These are phyloP conservation scores for Matsumurasca onukii DNA, from an alignment of 1,140 invertebrate species.

Conservation along the genomic window DNA sequence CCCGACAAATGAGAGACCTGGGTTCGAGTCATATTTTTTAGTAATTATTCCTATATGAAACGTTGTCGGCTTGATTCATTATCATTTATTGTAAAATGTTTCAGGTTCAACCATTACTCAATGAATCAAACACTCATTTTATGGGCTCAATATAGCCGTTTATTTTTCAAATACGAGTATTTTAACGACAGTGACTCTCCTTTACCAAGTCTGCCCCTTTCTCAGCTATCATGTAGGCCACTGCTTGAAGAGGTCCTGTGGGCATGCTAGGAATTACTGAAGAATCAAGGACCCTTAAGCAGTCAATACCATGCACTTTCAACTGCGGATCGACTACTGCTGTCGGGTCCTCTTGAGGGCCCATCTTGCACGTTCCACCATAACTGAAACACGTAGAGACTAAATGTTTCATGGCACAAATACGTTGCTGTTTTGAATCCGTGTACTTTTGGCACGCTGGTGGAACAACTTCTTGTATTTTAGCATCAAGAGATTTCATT, in stretches of 20 bases:
- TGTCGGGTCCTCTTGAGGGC: constrained; percentile 60
- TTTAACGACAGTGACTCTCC: too few relatives aligned
- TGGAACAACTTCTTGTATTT: constrained; percentile 69
- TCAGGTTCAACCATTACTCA: too few relatives aligned
- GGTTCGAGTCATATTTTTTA: too few relatives aligned
- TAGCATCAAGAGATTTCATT: constrained; percentile 75
- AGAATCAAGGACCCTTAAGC: constrained; percentile 72
- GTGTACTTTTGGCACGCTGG: constrained; percentile 68
- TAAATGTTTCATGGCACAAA: constrained; percentile 50
- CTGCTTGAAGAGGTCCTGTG: constrained; percentile 63
- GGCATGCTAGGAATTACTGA: constrained; percentile 64
- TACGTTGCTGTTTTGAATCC: constrained; percentile 71
- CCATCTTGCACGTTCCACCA: constrained; percentile 89
- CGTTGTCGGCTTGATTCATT: too few relatives aligned
- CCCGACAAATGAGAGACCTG: too few relatives aligned
- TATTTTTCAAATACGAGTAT: too few relatives aligned
- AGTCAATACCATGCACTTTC: constrained; percentile 64
- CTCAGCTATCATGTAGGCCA: constrained; percentile 70
- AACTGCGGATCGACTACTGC: constrained; percentile 72
- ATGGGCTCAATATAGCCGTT: too few relatives aligned
- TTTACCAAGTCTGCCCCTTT: constrained; percentile 67
- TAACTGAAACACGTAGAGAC: too few relatives aligned
- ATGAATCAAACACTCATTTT: too few relatives aligned
- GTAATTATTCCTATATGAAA: too few relatives aligned
- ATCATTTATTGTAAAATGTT: too few relatives aligned